Evolutionary conservation across 1,140 invertebrate genomes (phyloP).

Genomic region (Rhopalosiphum maidis): DNA sequence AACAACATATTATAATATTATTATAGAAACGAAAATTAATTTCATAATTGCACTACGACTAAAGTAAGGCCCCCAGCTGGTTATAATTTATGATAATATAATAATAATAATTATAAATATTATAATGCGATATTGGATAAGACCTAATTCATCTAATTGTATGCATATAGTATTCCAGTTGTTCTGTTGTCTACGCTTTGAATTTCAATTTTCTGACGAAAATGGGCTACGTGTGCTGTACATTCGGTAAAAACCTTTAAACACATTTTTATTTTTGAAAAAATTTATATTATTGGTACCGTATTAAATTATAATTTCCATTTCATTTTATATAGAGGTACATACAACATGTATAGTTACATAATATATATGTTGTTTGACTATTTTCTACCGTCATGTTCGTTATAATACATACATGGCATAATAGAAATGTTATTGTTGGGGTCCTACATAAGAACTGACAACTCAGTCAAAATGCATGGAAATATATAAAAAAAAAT

Average conservation of each 20-base stretch:
- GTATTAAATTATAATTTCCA: not conserved
- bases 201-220: not conserved
- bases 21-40: constrained; percentile 20
- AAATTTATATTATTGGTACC: not conserved
- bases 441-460: not conserved
- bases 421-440: not conserved
- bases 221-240: not conserved
- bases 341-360: not conserved
- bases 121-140: not conserved
- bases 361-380: not conserved
- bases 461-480: not conserved
- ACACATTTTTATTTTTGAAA: not conserved
- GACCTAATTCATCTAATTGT: not conserved
- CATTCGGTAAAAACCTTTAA: not conserved
- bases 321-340: not conserved
- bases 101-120: not conserved
- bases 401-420: not conserved
- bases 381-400: not conserved
- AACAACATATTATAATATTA: constrained; percentile 33
- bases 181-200: not conserved
- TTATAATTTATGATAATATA: not conserved
- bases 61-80: not conserved
- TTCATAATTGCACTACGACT: not conserved
- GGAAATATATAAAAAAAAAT: not conserved
- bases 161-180: not conserved